phyloP scores from a whole-genome alignment of 2,888 invertebrate genomes.

The Panzeria rudis region DNA sequence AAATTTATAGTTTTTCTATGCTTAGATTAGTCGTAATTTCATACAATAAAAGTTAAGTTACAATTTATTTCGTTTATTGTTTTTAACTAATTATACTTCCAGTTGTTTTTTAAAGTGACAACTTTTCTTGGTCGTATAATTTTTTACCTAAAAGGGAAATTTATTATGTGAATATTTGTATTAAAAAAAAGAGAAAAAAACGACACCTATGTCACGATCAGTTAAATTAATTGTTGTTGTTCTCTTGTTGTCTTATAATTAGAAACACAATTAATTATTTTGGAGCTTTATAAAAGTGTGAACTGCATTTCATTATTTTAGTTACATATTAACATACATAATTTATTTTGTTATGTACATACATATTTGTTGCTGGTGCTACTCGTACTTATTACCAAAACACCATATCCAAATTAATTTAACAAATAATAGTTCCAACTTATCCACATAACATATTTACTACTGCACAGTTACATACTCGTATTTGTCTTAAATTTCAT shows the following conservation, averaged over 20 bases:
- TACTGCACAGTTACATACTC: too few relatives aligned
- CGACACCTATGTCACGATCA: conserved; percentile 61
- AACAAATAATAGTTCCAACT: too few relatives aligned
- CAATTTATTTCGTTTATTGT: conserved; percentile 34
- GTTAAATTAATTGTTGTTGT: conserved; percentile 27
- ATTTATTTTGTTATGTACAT: conserved; percentile 3
- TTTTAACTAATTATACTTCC: conserved; percentile 10
- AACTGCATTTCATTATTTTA: conserved; percentile 28
- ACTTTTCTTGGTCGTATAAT: conserved; percentile 30
- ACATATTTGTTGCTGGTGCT: background rate
- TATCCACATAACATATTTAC: too few relatives aligned
- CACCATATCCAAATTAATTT: conserved; percentile 13
- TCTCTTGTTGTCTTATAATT: conserved; percentile 27
- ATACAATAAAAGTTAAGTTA: conserved; percentile 30
- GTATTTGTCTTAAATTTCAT: too few relatives aligned
- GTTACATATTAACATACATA: background rate
- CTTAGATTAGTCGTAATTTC: too few relatives aligned
- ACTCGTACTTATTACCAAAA: background rate
- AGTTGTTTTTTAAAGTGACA: conserved; percentile 16
- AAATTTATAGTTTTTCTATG: background rate
- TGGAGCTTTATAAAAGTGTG: conserved; percentile 20
- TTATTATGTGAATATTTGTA: conserved; percentile 41
- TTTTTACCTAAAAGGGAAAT: conserved; percentile 34
- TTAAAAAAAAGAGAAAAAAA: conserved; percentile 22
- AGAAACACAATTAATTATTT: conserved; percentile 38